Evolutionary conservation across 2,797 vertebrate genomes (phyloP).

Genomic region (Gymnocypris eckloni): DNA sequence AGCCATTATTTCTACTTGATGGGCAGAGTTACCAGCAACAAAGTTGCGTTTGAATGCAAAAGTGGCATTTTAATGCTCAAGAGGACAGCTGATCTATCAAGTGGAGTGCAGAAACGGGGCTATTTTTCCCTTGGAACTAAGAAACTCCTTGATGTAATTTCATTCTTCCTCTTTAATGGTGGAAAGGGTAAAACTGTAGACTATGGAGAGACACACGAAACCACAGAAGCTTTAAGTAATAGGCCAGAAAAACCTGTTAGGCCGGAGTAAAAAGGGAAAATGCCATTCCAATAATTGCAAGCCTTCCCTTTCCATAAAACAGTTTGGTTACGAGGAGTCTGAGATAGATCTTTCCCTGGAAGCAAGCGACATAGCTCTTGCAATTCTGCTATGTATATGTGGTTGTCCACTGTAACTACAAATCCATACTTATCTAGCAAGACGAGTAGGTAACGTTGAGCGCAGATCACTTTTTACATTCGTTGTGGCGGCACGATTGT

Average conservation of each 20-base stretch:
- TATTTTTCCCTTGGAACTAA: conserved; percentile 11
- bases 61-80: conserved; percentile 4
- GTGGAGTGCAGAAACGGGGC: not conserved
- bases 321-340: conserved; percentile 64
- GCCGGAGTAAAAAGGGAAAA: conserved; percentile 67
- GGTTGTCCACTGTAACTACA: conserved; percentile 52
- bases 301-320: conserved; percentile 74
- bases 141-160: conserved; percentile 18
- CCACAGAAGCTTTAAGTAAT: conserved; percentile 76
- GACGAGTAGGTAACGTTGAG: not conserved
- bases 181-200: conserved; percentile 48
- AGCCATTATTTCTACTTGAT: conserved; percentile 56
- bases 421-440: conserved; percentile 60
- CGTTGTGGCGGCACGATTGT: not conserved
- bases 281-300: conserved; percentile 69
- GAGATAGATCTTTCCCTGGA: conserved; percentile 63
- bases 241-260: conserved; percentile 70
- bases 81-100: conserved; percentile 20
- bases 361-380: conserved; percentile 45
- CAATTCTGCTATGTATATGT: conserved; percentile 55
- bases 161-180: conserved; percentile 35
- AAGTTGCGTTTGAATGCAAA: conserved; percentile 5
- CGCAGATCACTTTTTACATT: not conserved
- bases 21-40: conserved; percentile 30
- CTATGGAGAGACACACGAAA: conserved; percentile 69